These are phyloP conservation scores for Scaptomyza polygonia DNA, from an alignment of 2,888 invertebrate species.

Conservation along the genomic window DNA sequence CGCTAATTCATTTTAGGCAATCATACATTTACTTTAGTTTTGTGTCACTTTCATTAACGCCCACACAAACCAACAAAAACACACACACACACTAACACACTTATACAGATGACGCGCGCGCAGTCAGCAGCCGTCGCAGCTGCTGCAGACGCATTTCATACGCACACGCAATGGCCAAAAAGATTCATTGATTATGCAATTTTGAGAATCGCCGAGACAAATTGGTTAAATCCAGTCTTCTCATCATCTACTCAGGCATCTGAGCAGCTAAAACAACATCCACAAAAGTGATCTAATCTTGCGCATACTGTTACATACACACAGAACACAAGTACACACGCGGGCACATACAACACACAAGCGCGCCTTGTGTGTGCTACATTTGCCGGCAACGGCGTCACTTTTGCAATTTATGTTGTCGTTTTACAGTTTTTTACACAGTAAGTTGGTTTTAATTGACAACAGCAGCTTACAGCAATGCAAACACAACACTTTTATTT, in stretches of 20 bases:
- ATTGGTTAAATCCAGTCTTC: slow-evolving; percentile 18
- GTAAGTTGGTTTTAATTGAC: slow-evolving; percentile 3
- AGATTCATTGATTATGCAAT: slow-evolving; percentile 60
- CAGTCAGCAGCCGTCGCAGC: slow-evolving; percentile 38
- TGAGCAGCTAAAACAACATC: slow-evolving; percentile 22
- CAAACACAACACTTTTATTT: slow-evolving; percentile 35
- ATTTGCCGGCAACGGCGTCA: slow-evolving; percentile 58
- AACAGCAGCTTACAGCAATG: slow-evolving; percentile 1
- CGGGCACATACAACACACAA: neutral
- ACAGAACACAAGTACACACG: slow-evolving; percentile 14
- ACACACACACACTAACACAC: slow-evolving; percentile 7
- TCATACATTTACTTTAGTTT: slow-evolving; percentile 41
- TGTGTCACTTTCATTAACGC: slow-evolving; percentile 52
- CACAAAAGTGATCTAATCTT: slow-evolving; percentile 59
- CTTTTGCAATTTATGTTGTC: slow-evolving; percentile 23
- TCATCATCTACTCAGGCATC: slow-evolving; percentile 6
- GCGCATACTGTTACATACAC: slow-evolving; percentile 31
- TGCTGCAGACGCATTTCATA: slow-evolving; percentile 54
- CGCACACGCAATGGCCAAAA: slow-evolving; percentile 50
- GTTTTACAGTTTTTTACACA: slow-evolving; percentile 17
- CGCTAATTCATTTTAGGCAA: slow-evolving; percentile 15
- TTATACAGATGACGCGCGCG: slow-evolving; percentile 54
- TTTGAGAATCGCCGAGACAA: slow-evolving; percentile 32
- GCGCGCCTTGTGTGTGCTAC: slow-evolving; percentile 31
- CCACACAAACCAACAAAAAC: slow-evolving; percentile 28